Evolutionary conservation across 2,797 vertebrate species (phyloP).

Genomic region (Leucoraja ocellata): DNA sequence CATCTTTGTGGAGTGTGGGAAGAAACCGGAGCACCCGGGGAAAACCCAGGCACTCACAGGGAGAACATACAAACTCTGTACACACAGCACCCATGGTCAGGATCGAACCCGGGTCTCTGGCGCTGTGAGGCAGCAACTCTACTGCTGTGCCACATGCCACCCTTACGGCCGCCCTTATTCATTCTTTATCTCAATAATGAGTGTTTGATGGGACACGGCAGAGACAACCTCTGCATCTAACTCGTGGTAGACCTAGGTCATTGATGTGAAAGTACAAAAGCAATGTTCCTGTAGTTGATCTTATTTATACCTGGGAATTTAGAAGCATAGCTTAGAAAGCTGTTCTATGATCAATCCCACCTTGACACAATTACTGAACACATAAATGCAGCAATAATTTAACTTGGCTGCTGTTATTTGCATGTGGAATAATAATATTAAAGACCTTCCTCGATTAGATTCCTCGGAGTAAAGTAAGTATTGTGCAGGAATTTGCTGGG

Average conservation of each 20-base stretch:
- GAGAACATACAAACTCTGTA: too few species aligned
- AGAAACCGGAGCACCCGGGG: too few species aligned
- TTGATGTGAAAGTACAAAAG: not conserved
- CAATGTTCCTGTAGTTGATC: not conserved
- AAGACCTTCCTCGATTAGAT: slow-evolving; percentile 1
- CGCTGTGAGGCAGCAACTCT: too few species aligned
- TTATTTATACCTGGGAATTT: not conserved
- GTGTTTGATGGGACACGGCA: not conserved
- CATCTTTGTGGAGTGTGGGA: too few species aligned
- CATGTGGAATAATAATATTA: not conserved
- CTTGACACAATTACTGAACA: not conserved
- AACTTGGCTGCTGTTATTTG: not conserved
- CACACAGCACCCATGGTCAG: too few species aligned
- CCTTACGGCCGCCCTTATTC: not conserved
- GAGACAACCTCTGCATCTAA: not conserved
- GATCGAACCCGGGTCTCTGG: too few species aligned
- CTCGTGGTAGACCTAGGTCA: not conserved
- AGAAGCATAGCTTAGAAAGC: not conserved
- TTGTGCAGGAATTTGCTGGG: not conserved
- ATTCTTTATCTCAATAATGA: not conserved
- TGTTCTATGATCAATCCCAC: not conserved
- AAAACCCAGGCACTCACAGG: too few species aligned
- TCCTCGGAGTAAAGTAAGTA: slow-evolving; percentile 8
- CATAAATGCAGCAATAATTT: not conserved
- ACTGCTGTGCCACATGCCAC: too few species aligned